Conservation (phyloP, 2,113 vertebrate species). For the Ornithorhynchus anatinus region DNA sequence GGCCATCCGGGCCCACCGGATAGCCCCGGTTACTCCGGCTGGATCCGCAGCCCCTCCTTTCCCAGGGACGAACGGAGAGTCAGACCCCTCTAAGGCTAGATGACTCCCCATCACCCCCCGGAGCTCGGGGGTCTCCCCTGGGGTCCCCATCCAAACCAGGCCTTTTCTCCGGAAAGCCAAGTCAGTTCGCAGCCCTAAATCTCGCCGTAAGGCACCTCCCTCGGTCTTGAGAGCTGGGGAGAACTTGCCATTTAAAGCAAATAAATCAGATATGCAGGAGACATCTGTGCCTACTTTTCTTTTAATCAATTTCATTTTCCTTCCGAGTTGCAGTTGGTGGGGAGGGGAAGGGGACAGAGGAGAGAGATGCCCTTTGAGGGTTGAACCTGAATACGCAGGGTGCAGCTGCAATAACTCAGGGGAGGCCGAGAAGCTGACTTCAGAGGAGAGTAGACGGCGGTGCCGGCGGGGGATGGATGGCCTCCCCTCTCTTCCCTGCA, state of each 20-base stretch:
- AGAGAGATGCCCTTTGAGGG: too few relatives aligned
- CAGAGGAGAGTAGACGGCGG: neutral
- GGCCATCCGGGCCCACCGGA: neutral
- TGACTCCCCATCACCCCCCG: too few relatives aligned
- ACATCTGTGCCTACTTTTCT: neutral
- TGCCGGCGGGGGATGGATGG: neutral
- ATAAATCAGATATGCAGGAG: too few relatives aligned
- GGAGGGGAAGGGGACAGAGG: neutral
- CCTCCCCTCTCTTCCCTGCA: too few relatives aligned
- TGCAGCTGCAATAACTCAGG: neutral
- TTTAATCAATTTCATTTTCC: neutral
- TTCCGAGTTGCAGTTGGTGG: neutral
- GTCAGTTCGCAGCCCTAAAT: too few relatives aligned
- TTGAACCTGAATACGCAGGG: neutral
- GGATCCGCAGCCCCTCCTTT: neutral
- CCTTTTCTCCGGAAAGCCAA: too few relatives aligned
- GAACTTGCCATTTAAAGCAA: too few relatives aligned
- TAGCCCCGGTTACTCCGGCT: rapidly evolving
- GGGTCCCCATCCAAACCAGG: rapidly evolving
- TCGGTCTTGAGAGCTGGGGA: rapidly evolving
- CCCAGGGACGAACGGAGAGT: too few relatives aligned
- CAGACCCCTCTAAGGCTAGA: too few relatives aligned
- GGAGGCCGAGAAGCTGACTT: neutral
- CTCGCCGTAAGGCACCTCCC: too few relatives aligned
- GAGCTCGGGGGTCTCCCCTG: rapidly evolving